phyloP scores from a whole-genome alignment of 2,888 invertebrate genomes.

The Cantharis nigra region DNA sequence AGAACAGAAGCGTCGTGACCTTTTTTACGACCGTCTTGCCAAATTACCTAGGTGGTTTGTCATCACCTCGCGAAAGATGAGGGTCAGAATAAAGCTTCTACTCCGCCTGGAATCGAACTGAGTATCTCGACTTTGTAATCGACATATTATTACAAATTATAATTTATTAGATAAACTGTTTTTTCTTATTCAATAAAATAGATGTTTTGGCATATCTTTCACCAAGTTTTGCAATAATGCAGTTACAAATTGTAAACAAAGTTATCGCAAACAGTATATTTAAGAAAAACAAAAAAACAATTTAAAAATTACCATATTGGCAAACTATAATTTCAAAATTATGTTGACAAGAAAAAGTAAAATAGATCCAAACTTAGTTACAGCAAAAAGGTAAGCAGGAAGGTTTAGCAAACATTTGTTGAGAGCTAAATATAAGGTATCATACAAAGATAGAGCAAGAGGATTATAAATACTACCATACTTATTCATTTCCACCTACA shows the following conservation, averaged over 20 bases:
- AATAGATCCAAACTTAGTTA: not conserved
- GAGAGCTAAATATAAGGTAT: not conserved
- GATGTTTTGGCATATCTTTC: not conserved
- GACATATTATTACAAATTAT: no score
- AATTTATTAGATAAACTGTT: not conserved
- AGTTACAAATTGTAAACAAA: not conserved
- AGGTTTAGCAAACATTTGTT: not conserved
- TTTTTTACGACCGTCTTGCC: no score
- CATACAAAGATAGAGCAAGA: not conserved
- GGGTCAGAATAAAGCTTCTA: no score
- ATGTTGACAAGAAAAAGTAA: not conserved
- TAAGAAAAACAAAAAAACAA: not conserved
- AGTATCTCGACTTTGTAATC: no score
- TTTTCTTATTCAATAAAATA: not conserved
- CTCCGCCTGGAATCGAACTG: no score
- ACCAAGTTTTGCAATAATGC: not conserved
- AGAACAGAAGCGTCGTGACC: no score
- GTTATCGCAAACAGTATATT: not conserved
- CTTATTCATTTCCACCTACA: not conserved
- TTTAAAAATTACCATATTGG: not conserved
- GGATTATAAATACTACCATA: not conserved
- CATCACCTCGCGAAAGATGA: no score
- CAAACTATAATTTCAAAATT: no score
- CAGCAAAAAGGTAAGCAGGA: not conserved
- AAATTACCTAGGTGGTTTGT: no score